Base-by-base conservation (phyloP, 2,888 invertebrate species). In the Lithophane semibrunnea region DNA sequence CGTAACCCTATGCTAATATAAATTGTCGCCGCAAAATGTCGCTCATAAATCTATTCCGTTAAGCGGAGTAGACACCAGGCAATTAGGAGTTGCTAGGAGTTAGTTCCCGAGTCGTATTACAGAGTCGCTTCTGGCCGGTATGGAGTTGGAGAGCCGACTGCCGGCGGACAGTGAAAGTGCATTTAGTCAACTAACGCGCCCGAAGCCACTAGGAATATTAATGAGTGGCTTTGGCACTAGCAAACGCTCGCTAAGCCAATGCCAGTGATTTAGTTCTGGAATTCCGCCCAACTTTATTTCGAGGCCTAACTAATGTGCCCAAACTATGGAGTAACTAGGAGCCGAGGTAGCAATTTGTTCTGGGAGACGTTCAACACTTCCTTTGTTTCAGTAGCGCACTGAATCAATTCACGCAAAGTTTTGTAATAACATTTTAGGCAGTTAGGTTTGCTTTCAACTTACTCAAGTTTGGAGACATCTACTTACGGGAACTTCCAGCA, bases 121-220 rank as follows among this genome's bases (percentile, higher is more conserved):
- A 87, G 92, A 89, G 86, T 88, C 90, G 88, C 83, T 87, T 89
- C 87, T 87, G 90, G 91, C 88, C 86, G 89, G 86, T 81, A 74
- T 82, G 86, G 80, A 89, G 90, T 90, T 90, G 77, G 79, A 75
- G 84, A 61, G 86, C 91, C 86, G 81, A 87, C 87, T 89, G 92
- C 90, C 89, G 88, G 85, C 86, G 90, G 92, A 95, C 95, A 94
- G 91, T 88, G 93, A 93, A 95, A 94, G 92, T 95, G 94, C 95
- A 96, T 95, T 95, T 94, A 93, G 92, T 88, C 90, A 93, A 88
- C 88, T 93, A 92, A 92, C 89, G 86, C 88, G 86, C 83, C 87
- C 88, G 86, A 84, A 90, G 90, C 93, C 90, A 93, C 92, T 93
- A 85, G 85, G 94, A 94, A 95, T 95, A 95, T 94, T 95, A 95